Conservation (phyloP, 2,113 vertebrate species). For the Melanocharis versteri region DNA sequence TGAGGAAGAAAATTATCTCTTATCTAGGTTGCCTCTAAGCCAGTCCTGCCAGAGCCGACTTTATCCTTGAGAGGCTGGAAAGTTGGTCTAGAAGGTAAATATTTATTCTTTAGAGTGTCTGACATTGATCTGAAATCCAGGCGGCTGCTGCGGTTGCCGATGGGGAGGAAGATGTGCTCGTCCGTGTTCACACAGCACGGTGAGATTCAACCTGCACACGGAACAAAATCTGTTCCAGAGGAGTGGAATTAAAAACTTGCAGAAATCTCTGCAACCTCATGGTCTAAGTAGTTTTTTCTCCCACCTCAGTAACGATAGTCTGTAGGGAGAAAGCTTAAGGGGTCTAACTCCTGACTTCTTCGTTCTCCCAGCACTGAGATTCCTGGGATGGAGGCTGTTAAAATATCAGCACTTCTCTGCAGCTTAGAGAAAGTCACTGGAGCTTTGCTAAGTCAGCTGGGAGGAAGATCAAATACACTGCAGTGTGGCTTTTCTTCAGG, state of each 20-base stretch:
- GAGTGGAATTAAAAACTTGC: not conserved
- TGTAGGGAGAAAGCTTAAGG: not conserved
- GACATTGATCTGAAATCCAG: not conserved
- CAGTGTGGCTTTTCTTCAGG: not conserved
- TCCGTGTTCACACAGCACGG: not conserved
- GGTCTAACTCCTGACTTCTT: not conserved
- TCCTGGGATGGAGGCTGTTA: not conserved
- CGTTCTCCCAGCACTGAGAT: not conserved
- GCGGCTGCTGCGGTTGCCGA: not conserved
- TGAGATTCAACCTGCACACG: not conserved
- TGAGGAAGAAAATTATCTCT: conserved; percentile 31
- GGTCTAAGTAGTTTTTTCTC: not conserved
- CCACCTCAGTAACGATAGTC: not conserved
- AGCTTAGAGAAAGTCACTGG: not conserved
- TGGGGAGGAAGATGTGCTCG: not conserved
- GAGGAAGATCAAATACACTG: not conserved
- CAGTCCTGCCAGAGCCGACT: not conserved
- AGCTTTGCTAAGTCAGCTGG: not conserved
- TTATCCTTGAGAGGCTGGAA: conserved; percentile 43
- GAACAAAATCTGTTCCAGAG: not conserved
- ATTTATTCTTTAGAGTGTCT: conserved; percentile 28
- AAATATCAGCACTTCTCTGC: not conserved
- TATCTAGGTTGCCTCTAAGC: conserved; percentile 30
- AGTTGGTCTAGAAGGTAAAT: conserved; percentile 49
- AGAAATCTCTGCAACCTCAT: not conserved